These are phyloP conservation scores for Callyntrura sp. DNA, from an alignment of 2,888 invertebrate genomes.

Conservation along the genomic window DNA sequence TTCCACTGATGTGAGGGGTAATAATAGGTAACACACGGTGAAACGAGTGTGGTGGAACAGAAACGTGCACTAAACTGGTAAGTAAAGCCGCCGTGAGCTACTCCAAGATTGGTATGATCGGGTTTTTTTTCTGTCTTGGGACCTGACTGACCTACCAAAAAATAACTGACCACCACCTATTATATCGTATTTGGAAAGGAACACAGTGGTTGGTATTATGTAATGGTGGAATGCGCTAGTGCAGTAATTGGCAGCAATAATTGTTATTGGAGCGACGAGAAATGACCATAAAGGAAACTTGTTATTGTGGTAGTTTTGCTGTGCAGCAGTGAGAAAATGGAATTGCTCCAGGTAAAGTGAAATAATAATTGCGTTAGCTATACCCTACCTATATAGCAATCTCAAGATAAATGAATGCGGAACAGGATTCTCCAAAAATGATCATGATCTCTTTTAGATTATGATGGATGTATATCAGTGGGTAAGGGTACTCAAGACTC, in stretches of 20 bases:
- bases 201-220: too few relatives aligned
- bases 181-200: background rate
- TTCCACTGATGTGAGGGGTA: background rate
- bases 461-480: background rate
- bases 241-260: background rate
- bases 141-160: too few relatives aligned
- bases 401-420: constrained; percentile 39
- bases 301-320: background rate
- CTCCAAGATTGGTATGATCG: constrained; percentile 9
- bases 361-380: background rate
- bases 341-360: constrained; percentile 12
- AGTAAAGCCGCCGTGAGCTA: background rate
- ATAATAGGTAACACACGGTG: too few relatives aligned
- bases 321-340: background rate
- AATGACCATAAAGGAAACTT: constrained; percentile 8
- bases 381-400: background rate
- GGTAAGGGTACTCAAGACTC: too few relatives aligned
- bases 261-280: background rate
- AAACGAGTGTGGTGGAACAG: background rate
- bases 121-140: constrained; percentile 1
- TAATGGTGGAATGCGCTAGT: background rate
- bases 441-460: background rate
- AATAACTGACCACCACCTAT: background rate
- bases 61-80: background rate
- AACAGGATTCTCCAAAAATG: constrained; percentile 41